Base-by-base conservation (phyloP, 2,888 invertebrate genomes). In the Drosophila pseudotalamancana region DNA sequence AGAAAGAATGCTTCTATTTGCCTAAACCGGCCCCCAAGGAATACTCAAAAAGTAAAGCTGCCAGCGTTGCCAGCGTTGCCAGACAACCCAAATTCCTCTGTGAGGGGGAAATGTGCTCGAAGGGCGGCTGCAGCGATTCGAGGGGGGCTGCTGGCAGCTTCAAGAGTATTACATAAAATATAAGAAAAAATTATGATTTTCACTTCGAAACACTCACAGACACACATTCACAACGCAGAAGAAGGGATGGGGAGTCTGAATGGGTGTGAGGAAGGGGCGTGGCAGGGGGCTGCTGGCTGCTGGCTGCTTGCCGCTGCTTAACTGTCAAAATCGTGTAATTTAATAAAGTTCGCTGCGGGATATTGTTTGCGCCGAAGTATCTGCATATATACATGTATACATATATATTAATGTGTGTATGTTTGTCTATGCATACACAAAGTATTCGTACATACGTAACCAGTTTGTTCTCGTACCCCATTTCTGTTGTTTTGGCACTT, bases 341-440 rank as follows among this genome's bases (percentile, higher is more conserved):
- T 90, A 90, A 90, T 90, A 90, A 90, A 90, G 89, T 90, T 90
- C 90, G 79, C 90, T 81, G 89, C 90, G 87, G 90, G 90, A 89
- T 90, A 88, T 89, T 89, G 81, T 86, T 82, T 84, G 59, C 45
- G 31, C 39, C 45, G 72, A 25, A 55, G 64, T 55, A 64, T 73
- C 69, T 46, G 53, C 54, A 53, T 35, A 18, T n/a, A 25, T 5
- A 45, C n/a, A 25, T 2, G 14, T 5, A 42, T n/a, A 25, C 2
- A 25, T 5, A 37, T n/a, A n/a, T n/a, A n/a, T n/a, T n/a, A n/a
- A n/a, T n/a, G n/a, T n/a, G n/a, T n/a, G n/a, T n/a, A n/a, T n/a
- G n/a, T n/a, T n/a, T n/a, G n/a, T n/a, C n/a, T n/a, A n/a, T n/a
- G n/a, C n/a, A 16, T 1, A 40, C 23, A 53, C 18, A 51, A 6